phyloP scores from a whole-genome alignment of 2,888 invertebrate genomes.

The Dysmachus trigonus region DNA sequence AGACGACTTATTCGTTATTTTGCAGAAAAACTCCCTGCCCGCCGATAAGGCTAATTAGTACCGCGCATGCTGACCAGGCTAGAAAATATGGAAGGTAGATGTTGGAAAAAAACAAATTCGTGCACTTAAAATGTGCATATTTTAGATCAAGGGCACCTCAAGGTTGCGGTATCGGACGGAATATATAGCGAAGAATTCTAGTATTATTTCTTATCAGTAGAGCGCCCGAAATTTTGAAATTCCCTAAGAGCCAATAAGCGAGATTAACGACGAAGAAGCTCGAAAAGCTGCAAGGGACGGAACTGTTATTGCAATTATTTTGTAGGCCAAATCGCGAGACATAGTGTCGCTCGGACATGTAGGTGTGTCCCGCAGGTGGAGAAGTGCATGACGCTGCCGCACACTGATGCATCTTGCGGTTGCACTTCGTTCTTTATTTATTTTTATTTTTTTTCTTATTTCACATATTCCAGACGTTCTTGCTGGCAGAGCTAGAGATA shows the following conservation, averaged over 20 bases:
- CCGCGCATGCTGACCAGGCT: not conserved
- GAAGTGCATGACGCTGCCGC: not conserved
- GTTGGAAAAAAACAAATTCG: not conserved
- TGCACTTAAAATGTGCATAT: not conserved
- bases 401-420: not conserved
- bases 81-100: not conserved
- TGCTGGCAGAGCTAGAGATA: not conserved
- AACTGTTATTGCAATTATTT: not conserved
- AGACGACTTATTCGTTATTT: not conserved
- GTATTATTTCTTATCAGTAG: not conserved
- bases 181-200: not conserved
- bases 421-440: not conserved
- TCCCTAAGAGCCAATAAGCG: not conserved
- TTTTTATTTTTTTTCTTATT: not conserved
- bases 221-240: not conserved
- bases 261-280: not conserved
- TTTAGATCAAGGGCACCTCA: not conserved
- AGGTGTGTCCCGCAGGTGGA: not conserved
- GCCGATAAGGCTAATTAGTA: not conserved
- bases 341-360: not conserved
- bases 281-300: not conserved
- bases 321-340: not conserved
- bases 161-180: not conserved
- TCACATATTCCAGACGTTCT: not conserved
- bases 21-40: not conserved